Evolutionary conservation across 2,113 vertebrate species (phyloP).

Genomic region (Collichthys lucidus): DNA sequence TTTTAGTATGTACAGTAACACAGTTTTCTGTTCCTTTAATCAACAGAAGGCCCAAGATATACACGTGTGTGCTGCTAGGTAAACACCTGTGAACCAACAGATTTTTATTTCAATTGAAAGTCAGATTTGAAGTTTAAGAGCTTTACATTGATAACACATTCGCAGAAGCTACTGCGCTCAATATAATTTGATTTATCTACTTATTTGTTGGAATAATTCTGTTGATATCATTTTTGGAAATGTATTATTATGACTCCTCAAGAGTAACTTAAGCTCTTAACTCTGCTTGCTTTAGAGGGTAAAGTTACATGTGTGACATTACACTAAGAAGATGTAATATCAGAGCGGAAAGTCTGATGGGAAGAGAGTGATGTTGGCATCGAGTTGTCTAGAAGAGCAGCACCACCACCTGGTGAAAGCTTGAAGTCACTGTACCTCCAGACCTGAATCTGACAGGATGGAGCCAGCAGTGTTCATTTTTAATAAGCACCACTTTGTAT

Average conservation of each 20-base stretch:
- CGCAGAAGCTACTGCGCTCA: background rate
- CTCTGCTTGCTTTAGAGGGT: background rate
- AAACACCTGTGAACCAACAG: constrained; percentile 12
- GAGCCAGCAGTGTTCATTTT: constrained; percentile 79
- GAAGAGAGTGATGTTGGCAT: background rate
- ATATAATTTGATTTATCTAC: background rate
- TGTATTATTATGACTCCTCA: background rate
- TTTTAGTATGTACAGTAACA: constrained; percentile 6
- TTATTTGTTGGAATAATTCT: background rate
- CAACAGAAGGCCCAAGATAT: background rate
- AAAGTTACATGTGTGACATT: background rate
- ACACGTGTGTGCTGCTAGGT: constrained; percentile 11
- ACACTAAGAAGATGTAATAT: background rate
- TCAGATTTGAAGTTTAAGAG: background rate
- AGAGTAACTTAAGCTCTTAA: background rate
- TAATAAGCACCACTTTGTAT: constrained; percentile 91
- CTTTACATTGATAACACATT: background rate
- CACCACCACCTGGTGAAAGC: constrained; percentile 44
- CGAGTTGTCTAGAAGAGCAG: constrained; percentile 10
- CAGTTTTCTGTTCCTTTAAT: background rate
- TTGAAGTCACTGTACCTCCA: constrained; percentile 15
- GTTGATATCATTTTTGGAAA: background rate
- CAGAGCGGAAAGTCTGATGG: background rate
- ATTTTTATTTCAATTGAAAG: background rate
- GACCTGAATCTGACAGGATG: background rate